Conservation (phyloP, 2,113 vertebrate genomes). For the Athene noctua region DNA sequence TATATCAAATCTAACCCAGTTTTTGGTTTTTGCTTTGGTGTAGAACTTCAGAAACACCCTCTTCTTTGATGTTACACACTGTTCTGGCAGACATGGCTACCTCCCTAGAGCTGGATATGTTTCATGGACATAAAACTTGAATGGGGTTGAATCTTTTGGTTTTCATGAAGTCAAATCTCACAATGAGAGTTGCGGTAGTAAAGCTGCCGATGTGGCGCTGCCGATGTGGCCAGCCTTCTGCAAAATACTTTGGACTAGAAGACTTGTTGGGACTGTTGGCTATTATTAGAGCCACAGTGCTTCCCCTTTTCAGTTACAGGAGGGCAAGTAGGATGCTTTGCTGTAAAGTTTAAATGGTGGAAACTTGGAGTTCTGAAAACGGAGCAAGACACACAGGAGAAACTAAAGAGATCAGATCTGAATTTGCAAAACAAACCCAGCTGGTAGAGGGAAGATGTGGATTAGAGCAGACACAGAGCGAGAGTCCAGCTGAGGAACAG, state of each 20-base stretch:
- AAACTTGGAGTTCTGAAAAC: background rate
- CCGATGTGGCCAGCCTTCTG: background rate
- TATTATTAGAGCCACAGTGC: background rate
- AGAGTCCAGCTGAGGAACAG: slow-evolving; percentile 23
- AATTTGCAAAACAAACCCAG: background rate
- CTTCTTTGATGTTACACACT: background rate
- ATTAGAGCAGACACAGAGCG: background rate
- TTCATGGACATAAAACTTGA: background rate
- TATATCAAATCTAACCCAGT: background rate
- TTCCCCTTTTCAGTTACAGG: background rate
- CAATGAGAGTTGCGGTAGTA: background rate
- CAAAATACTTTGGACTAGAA: background rate
- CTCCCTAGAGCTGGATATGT: background rate
- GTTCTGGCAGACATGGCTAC: background rate
- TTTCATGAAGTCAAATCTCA: background rate
- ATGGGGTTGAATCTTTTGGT: background rate
- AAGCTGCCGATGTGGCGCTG: background rate
- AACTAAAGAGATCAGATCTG: background rate
- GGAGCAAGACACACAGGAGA: background rate
- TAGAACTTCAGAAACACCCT: background rate
- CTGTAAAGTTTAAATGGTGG: background rate
- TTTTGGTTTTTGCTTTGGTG: background rate
- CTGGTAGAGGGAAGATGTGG: background rate
- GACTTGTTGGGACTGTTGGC: background rate
- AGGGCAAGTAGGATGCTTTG: background rate